Evolutionary conservation across 2,113 vertebrate genomes (phyloP), one percentile per base, ranked within the genome.

Genomic region (Prochilodus magdalenae): DNA sequence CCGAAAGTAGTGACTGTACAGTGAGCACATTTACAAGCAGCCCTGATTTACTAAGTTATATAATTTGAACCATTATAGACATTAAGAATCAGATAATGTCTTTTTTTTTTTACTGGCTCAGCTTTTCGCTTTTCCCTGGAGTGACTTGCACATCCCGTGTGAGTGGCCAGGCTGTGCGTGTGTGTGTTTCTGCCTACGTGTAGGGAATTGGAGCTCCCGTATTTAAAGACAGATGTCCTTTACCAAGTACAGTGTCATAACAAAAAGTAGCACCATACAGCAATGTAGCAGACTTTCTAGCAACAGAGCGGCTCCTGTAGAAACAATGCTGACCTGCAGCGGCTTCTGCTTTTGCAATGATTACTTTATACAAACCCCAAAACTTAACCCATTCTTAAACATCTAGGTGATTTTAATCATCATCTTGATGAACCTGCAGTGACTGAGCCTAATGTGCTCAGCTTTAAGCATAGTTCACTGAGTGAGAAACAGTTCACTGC

Each of bases 171-270:
- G 20, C 30, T 22, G 22, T 57, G 55, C 22, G 53, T 60, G 57
- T 60, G 57, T 60, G 57, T 60, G 57, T 60, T n/a, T 22, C 33
- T 69, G 36, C 33, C 33, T 40, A 40, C 27, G 27, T 20, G n/a
- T 20, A 40, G 27, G 33, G 66, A 69, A 40, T n/a, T n/a, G 33
- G 66, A 69, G 30, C 33, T 18, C 7, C 20, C 66, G 44, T 40
- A 40, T 40, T 40, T 69, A 40, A 40, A 69, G 18, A 69, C 66
- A 69, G 33, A 69, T n/a, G 66, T 69, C 66, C 66, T 40, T 69
- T 69, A 60, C 66, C 66, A 69, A 69, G 66, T 69, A 40, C 66
- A 69, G 33, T 69, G 66, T 69, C 30, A 69, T 40, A 69, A 69
- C 30, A 69, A 69, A 40, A 69, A 69, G 22, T 22, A 69, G 20